A percentile compares a stretch with the other conserved stretches of the same genome.
Conservation (phyloP, 2,113 vertebrate species). For the Melanotaenia duboulayi region DNA sequence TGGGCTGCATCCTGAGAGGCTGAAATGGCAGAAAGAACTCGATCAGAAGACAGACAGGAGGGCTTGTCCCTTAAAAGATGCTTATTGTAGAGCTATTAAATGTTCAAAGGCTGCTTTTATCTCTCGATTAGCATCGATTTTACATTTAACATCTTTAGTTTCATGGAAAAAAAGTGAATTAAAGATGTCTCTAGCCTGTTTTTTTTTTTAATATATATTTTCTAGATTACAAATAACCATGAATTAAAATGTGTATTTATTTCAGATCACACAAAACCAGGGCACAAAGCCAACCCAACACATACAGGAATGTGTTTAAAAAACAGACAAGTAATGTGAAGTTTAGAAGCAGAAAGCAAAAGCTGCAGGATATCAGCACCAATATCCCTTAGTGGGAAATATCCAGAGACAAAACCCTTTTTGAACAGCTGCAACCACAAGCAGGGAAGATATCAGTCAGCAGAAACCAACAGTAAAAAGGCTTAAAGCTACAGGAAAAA, state of each 20-base stretch:
- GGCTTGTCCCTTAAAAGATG: conserved; percentile 3
- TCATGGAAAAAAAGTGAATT: no score
- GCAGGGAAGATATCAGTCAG: conserved; percentile 39
- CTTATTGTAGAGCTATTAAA: not conserved
- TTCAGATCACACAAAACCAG: conserved; percentile 6
- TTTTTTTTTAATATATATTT: no score
- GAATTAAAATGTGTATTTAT: not conserved
- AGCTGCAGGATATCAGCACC: conserved; percentile 36
- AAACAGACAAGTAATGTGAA: not conserved
- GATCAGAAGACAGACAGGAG: conserved; percentile 27
- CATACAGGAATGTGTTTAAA: not conserved
- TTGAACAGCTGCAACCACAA: conserved; percentile 14
- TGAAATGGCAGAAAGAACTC: conserved; percentile 65
- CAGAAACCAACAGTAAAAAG: conserved; percentile 34
- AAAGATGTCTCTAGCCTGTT: no score
- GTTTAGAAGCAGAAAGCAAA: conserved; percentile 15
- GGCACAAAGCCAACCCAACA: not conserved
- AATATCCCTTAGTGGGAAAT: conserved; percentile 35
- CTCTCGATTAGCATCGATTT: not conserved
- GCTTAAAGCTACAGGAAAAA: conserved; percentile 37
- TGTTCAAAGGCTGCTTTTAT: not conserved
- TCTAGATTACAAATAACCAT: no score
- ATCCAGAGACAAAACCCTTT: conserved; percentile 31
- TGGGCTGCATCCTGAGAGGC: conserved; percentile 95
- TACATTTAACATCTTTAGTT: no score